These are phyloP conservation scores for Hydriomena furcata DNA, from an alignment of 2,888 invertebrate genomes.

Conservation along the genomic window DNA sequence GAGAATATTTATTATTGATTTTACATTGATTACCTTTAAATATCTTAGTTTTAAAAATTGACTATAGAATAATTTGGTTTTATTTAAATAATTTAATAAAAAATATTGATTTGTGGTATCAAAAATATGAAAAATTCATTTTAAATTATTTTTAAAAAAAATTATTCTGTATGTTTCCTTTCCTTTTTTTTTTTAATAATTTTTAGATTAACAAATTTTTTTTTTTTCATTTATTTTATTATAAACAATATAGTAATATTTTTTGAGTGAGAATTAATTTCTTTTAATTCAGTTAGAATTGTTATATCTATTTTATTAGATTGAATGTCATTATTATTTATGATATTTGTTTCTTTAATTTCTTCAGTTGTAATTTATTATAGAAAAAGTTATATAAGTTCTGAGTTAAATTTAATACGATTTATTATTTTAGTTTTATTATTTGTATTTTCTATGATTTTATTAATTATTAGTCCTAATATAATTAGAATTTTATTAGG, in stretches of 20 bases:
- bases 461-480: conserved; percentile 87
- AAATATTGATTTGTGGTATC: conserved; percentile 88
- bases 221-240: conserved; percentile 72
- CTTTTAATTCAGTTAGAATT: conserved; percentile 73
- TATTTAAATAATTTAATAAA: conserved; percentile 86
- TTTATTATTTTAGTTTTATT: conserved; percentile 86
- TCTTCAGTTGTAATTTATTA: conserved; percentile 86
- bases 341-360: conserved; percentile 86
- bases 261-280: conserved; percentile 83
- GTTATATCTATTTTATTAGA: conserved; percentile 84
- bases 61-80: conserved; percentile 76
- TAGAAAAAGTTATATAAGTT: conserved; percentile 85
- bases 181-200: conserved; percentile 76
- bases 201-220: conserved; percentile 66
- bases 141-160: conserved; percentile 71
- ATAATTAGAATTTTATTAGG: conserved; percentile 88
- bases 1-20: conserved; percentile 84
- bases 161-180: conserved; percentile 79
- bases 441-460: conserved; percentile 87
- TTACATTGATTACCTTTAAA: conserved; percentile 86
- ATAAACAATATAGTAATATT: conserved; percentile 70
- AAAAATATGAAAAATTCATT: conserved; percentile 80
- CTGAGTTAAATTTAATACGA: conserved; percentile 82
- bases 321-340: conserved; percentile 86
- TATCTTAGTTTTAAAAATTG: conserved; percentile 83